phyloP scores from a whole-genome alignment of 1,140 invertebrate genomes.

The Parasteatoda tepidariorum region DNA sequence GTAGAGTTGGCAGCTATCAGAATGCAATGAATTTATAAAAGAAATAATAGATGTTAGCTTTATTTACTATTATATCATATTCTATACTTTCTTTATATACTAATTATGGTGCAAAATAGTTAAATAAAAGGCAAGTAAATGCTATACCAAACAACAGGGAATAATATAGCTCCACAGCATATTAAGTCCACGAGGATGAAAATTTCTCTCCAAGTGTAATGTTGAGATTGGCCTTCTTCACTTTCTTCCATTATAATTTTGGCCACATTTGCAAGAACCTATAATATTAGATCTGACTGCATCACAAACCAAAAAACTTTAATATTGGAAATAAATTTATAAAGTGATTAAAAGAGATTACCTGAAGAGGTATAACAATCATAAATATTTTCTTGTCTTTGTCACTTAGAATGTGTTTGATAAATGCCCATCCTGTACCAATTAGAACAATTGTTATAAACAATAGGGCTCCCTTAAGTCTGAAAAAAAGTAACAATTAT shows the following conservation, averaged over 20 bases:
- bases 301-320: not conserved
- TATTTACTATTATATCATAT: no score
- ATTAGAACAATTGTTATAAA: slow-evolving; percentile 97
- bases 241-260: slow-evolving; percentile 98
- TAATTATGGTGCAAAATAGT: no score
- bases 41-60: no score
- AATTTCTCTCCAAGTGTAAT: slow-evolving; percentile 91
- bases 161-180: slow-evolving; percentile 96
- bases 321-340: slow-evolving; percentile 15
- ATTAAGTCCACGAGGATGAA: slow-evolving; percentile 95
- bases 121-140: not conserved
- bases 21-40: no score
- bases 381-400: slow-evolving; percentile 99
- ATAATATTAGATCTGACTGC: slow-evolving; percentile 41
- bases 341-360: slow-evolving; percentile 67
- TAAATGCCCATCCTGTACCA: slow-evolving; percentile 98
- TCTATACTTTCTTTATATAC: no score
- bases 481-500: slow-evolving; percentile 66
- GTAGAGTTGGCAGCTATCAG: no score
- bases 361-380: slow-evolving; percentile 97
- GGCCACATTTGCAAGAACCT: slow-evolving; percentile 96
- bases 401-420: slow-evolving; percentile 96
- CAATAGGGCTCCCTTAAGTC: slow-evolving; percentile 90
- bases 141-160: slow-evolving; percentile 87
- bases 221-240: slow-evolving; percentile 90